Percentiles rank a stretch among this genome's conserved stretches.
These are phyloP conservation scores for Parasteatoda tepidariorum DNA, from an alignment of 1,140 invertebrate genomes.

Conservation along the genomic window DNA sequence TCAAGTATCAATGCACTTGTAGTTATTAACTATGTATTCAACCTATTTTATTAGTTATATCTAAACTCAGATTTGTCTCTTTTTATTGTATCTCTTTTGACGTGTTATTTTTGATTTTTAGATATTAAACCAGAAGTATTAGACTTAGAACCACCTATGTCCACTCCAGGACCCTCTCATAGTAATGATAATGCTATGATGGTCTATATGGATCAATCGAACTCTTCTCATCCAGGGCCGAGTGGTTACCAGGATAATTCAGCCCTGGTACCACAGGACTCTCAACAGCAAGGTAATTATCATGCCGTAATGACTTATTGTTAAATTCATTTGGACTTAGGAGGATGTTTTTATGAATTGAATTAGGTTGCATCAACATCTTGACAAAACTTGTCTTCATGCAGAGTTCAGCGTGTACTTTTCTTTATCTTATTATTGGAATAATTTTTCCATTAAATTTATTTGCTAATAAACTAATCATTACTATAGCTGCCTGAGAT, in stretches of 20 bases:
- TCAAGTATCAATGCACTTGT: too few species aligned
- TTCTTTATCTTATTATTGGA: neutral
- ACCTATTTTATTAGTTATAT: too few species aligned
- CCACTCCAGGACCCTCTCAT: slow-evolving; percentile 49
- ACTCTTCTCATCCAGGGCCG: slow-evolving; percentile 38
- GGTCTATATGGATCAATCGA: slow-evolving; percentile 51
- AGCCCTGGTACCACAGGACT: slow-evolving; percentile 34
- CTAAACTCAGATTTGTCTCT: too few species aligned
- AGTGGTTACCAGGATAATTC: slow-evolving; percentile 33
- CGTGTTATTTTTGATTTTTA: too few species aligned
- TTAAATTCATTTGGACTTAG: neutral
- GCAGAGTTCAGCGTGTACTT: neutral
- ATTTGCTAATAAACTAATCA: too few species aligned
- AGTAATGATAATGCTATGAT: slow-evolving; percentile 55
- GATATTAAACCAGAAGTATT: slow-evolving; percentile 55
- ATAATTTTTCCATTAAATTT: neutral
- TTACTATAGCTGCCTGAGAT: neutral
- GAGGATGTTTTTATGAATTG: neutral
- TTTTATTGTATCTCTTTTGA: too few species aligned
- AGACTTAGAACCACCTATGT: slow-evolving; percentile 45
- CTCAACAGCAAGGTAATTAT: slow-evolving; percentile 53
- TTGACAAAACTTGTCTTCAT: neutral
- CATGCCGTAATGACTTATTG: neutral
- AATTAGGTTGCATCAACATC: neutral
- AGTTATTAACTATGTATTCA: too few species aligned